These are phyloP conservation scores for Rugalucina vietnamica DNA, from an alignment of 2,888 invertebrate genomes.

Conservation along the genomic window DNA sequence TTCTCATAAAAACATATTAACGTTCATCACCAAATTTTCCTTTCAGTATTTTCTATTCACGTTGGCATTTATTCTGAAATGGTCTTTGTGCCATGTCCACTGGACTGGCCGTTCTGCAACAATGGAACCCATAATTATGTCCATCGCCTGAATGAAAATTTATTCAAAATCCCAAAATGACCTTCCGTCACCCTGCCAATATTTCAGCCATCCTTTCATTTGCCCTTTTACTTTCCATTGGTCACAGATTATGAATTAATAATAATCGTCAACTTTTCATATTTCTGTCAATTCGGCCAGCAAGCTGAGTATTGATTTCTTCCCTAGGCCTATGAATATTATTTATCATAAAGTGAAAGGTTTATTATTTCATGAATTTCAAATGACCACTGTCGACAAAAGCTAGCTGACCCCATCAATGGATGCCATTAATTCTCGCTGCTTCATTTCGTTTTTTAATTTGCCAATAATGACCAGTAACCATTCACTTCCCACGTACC, in stretches of 20 bases:
- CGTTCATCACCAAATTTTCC: neutral
- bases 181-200: neutral
- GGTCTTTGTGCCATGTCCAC: neutral
- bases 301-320: conserved; percentile 34
- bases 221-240: conserved; percentile 28
- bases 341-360: conserved; percentile 56
- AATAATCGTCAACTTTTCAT: neutral
- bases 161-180: neutral
- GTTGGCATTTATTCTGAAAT: neutral
- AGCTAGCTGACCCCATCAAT: neutral
- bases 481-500: conserved; percentile 40
- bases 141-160: neutral
- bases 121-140: neutral
- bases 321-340: conserved; percentile 49
- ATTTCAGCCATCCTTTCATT: conserved; percentile 38
- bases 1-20: conserved; percentile 13
- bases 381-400: conserved; percentile 51
- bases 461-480: conserved; percentile 31
- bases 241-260: conserved; percentile 51
- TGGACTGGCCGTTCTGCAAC: neutral
- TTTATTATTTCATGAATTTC: conserved; percentile 64
- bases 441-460: neutral
- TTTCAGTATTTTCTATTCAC: neutral
- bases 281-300: neutral
- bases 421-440: conserved; percentile 5